These are phyloP conservation scores for Pimpla rufipes DNA, from an alignment of 2,888 invertebrate species.

Conservation along the genomic window DNA sequence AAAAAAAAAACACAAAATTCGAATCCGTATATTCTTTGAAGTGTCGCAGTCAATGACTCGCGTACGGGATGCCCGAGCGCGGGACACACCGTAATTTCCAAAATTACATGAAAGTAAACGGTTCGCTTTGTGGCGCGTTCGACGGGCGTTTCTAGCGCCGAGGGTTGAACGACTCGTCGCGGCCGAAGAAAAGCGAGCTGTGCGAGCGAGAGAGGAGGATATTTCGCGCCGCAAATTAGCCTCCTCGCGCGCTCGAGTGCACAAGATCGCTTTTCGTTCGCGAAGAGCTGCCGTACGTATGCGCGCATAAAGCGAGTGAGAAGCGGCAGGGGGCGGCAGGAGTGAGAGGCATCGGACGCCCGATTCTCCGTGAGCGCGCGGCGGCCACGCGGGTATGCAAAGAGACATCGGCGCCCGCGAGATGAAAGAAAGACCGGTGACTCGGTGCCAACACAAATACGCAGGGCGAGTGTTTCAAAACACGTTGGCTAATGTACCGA, in stretches of 20 bases:
- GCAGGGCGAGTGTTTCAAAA: slow-evolving; percentile 84
- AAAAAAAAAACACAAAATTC: not conserved
- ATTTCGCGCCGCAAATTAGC: slow-evolving; percentile 65
- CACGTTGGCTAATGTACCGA: slow-evolving; percentile 84
- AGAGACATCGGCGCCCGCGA: slow-evolving; percentile 59
- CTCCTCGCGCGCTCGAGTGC: slow-evolving; percentile 59
- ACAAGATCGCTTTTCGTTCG: slow-evolving; percentile 61
- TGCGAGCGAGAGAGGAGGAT: slow-evolving; percentile 16
- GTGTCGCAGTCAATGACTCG: slow-evolving; percentile 1
- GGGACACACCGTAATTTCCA: slow-evolving; percentile 14
- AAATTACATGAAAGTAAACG: slow-evolving; percentile 42
- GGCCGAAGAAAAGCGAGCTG: not conserved
- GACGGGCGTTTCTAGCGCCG: slow-evolving; percentile 10
- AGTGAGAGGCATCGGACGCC: not conserved
- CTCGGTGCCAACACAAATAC: slow-evolving; percentile 84
- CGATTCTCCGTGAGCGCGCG: slow-evolving; percentile 40
- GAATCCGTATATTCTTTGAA: not conserved
- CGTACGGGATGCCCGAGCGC: not conserved
- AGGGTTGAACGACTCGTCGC: slow-evolving; percentile 61
- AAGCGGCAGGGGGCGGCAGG: slow-evolving; percentile 2
- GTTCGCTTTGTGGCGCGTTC: slow-evolving; percentile 43
- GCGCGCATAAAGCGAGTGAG: slow-evolving; percentile 6
- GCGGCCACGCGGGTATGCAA: slow-evolving; percentile 28
- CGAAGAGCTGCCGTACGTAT: slow-evolving; percentile 28
- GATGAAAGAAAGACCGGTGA: slow-evolving; percentile 80